Evolutionary conservation across 2,797 vertebrate species (phyloP).

Genomic region (Gymnothorax reevesii): DNA sequence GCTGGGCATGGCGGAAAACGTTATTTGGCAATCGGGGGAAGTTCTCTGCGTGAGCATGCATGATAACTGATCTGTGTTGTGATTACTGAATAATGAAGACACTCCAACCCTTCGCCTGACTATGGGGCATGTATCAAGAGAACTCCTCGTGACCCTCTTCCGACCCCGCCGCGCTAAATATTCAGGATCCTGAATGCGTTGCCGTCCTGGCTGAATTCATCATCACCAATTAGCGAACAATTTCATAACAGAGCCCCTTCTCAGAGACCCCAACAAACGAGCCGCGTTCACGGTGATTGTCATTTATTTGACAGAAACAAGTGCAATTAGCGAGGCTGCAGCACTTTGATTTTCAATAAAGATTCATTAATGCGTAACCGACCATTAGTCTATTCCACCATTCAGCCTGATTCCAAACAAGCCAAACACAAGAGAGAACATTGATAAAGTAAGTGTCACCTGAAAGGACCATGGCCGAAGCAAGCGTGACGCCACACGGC

Average conservation of each 20-base stretch:
- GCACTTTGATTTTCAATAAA: conserved; percentile 56
- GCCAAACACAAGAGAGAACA: neutral
- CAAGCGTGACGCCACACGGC: neutral
- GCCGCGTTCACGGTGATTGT: conserved; percentile 36
- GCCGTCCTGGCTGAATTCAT: conserved; percentile 24
- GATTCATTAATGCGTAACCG: conserved; percentile 25
- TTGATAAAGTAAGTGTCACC: conserved; percentile 13
- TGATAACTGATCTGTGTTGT: neutral
- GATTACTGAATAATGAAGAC: neutral
- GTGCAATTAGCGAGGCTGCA: conserved; percentile 51
- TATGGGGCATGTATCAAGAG: neutral
- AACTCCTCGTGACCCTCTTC: conserved; percentile 27
- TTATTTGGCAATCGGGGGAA: neutral
- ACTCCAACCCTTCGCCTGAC: neutral
- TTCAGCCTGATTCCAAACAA: neutral
- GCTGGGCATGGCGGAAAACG: neutral
- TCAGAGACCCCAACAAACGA: conserved; percentile 42
- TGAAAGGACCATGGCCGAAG: conserved; percentile 24
- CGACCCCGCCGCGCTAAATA: conserved; percentile 26
- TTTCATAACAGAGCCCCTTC: conserved; percentile 36
- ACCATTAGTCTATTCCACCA: conserved; percentile 31
- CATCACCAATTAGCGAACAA: conserved; percentile 28
- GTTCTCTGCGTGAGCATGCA: conserved; percentile 23
- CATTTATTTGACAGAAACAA: conserved; percentile 35
- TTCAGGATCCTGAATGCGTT: conserved; percentile 37